phyloP scores from a whole-genome alignment of 1,140 invertebrate species.

The Lucilia sericata region DNA sequence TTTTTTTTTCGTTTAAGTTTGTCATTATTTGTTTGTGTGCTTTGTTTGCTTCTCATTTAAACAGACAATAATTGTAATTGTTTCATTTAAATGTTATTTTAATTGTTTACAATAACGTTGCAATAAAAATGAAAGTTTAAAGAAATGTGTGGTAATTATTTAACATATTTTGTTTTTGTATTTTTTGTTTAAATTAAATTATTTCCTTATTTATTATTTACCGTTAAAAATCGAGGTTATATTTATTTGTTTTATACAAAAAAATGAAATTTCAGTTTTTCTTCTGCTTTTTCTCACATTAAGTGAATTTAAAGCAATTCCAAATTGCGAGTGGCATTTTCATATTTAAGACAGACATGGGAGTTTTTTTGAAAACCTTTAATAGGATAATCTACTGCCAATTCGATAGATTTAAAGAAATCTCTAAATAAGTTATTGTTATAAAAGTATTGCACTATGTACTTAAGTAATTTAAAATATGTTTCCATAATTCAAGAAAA shows the following conservation, averaged over 20 bases:
- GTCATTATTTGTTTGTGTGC: background rate
- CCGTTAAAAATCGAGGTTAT: background rate
- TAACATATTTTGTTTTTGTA: background rate
- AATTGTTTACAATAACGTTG: background rate
- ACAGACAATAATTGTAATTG: background rate
- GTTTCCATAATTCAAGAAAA: no score
- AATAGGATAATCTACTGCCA: background rate
- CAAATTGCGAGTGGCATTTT: background rate
- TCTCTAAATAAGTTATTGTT: no score
- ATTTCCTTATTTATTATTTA: constrained; percentile 18
- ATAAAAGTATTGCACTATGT: no score
- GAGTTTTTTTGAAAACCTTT: no score
- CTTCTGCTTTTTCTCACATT: no score
- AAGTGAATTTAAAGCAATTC: background rate
- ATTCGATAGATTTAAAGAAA: no score
- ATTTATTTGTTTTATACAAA: background rate
- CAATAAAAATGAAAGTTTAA: background rate
- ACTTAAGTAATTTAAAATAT: no score
- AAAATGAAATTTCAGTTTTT: no score
- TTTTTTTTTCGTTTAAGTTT: background rate
- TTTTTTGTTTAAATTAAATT: background rate
- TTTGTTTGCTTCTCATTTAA: background rate
- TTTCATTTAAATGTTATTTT: background rate
- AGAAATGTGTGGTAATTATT: background rate
- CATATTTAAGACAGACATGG: no score